Evolutionary conservation across 2,888 invertebrate genomes (phyloP).

Genomic region (Nomada lathburiana): DNA sequence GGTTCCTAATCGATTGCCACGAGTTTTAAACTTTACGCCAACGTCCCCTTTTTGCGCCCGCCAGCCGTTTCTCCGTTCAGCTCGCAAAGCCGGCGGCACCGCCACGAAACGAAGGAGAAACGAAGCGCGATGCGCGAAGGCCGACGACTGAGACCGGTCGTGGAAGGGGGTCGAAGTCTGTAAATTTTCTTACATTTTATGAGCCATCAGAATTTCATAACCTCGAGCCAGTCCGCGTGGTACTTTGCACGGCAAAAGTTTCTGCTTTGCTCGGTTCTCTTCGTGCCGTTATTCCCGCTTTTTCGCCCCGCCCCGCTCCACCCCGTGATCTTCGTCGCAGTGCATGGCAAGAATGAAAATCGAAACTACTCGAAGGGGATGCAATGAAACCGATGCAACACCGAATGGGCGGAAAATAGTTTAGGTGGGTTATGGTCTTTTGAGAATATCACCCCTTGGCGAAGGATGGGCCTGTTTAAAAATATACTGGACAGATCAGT

Average conservation of each 20-base stretch:
- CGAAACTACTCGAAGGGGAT: conserved; percentile 36
- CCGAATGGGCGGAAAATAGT: not conserved
- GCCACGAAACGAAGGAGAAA: conserved; percentile 74
- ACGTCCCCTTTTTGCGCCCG: conserved; percentile 63
- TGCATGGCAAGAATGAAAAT: conserved; percentile 35
- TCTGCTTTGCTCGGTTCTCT: conserved; percentile 75
- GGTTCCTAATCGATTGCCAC: conserved; percentile 81
- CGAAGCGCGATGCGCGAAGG: conserved; percentile 58
- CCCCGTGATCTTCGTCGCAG: conserved; percentile 39
- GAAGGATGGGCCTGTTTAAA: too few species aligned
- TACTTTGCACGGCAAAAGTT: conserved; percentile 84
- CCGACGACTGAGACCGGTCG: conserved; percentile 54
- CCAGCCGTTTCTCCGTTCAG: conserved; percentile 79
- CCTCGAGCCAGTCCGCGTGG: conserved; percentile 84
- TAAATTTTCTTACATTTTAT: conserved; percentile 85
- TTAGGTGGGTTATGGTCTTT: not conserved
- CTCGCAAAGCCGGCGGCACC: conserved; percentile 81
- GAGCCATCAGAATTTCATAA: conserved; percentile 85
- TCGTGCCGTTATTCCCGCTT: conserved; percentile 65
- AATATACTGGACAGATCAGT: too few species aligned
- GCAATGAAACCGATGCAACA: conserved; percentile 33
- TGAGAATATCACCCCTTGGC: too few species aligned
- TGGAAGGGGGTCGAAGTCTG: conserved; percentile 79
- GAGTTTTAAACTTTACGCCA: conserved; percentile 81
- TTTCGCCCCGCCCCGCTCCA: conserved; percentile 28